A percentile compares a stretch with the other conserved stretches of the same genome.
phyloP scores from a whole-genome alignment of 2,797 vertebrate genomes.

The Sebastes hubbsi region DNA sequence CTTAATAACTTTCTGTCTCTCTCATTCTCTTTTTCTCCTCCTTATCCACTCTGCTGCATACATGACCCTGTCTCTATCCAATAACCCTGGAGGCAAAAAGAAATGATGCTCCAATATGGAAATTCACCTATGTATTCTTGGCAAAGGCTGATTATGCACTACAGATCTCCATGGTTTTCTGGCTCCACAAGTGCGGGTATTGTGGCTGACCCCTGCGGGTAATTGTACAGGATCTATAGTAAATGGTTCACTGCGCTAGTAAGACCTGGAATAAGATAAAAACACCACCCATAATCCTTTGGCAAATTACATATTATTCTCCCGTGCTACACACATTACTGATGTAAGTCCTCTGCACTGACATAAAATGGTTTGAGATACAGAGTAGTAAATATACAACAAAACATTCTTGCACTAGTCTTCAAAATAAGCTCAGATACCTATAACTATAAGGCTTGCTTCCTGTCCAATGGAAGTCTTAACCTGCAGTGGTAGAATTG shows the following conservation, averaged over 20 bases:
- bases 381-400: not conserved
- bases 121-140: not conserved
- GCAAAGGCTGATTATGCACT: slow-evolving; percentile 7
- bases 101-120: not conserved
- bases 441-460: not conserved
- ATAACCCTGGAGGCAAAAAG: not conserved
- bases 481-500: slow-evolving; percentile 2
- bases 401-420: not conserved
- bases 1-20: slow-evolving; percentile 62
- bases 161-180: slow-evolving; percentile 6
- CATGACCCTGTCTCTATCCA: slow-evolving; percentile 27
- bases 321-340: not conserved
- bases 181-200: not conserved
- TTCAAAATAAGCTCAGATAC: slow-evolving; percentile 6
- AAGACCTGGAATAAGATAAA: slow-evolving; percentile 7
- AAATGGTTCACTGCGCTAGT: slow-evolving; percentile 19
- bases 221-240: slow-evolving; percentile 38
- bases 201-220: slow-evolving; percentile 16
- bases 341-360: not conserved
- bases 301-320: slow-evolving; percentile 18
- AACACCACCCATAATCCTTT: not conserved
- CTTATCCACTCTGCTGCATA: slow-evolving; percentile 38
- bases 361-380: not conserved
- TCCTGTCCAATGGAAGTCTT: not conserved
- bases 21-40: slow-evolving; percentile 34